phyloP scores from a whole-genome alignment of 2,797 vertebrate species.

The Synanceia verrucosa region DNA sequence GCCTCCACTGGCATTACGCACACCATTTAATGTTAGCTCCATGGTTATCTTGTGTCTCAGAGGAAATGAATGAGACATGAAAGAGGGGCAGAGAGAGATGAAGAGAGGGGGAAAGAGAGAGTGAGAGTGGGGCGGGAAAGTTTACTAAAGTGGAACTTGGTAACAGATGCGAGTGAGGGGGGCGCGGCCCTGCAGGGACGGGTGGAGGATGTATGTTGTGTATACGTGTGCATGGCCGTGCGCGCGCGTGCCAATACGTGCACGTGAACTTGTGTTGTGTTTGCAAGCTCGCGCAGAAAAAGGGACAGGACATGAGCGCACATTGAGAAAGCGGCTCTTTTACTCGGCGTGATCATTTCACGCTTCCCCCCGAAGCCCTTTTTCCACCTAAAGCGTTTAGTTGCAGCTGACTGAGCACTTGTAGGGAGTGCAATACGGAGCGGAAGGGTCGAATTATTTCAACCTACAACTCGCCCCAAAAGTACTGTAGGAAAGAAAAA shows the following conservation, averaged over 20 bases:
- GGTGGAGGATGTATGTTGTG: slow-evolving; percentile 84
- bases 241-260: slow-evolving; percentile 10
- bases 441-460: slow-evolving; percentile 99
- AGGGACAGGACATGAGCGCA: slow-evolving; percentile 92
- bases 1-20: slow-evolving; percentile 16
- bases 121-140: slow-evolving; percentile 64
- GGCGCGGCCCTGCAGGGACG: slow-evolving; percentile 76
- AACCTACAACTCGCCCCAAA: slow-evolving; percentile 87
- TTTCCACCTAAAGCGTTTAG: slow-evolving; percentile 99
- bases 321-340: slow-evolving; percentile 93
- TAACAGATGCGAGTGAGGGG: slow-evolving; percentile 82
- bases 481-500: slow-evolving; percentile 71
- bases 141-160: slow-evolving; percentile 79
- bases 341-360: slow-evolving; percentile 96
- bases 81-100: slow-evolving; percentile 13
- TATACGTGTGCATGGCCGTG: slow-evolving; percentile 6
- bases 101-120: slow-evolving; percentile 8
- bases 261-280: slow-evolving; percentile 29
- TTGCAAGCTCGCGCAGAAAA: slow-evolving; percentile 50
- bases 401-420: slow-evolving; percentile 99
- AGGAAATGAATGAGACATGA: slow-evolving; percentile 51
- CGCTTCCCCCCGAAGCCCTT: slow-evolving; percentile 93
- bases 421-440: slow-evolving; percentile 94
- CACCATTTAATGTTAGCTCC: background rate
- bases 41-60: slow-evolving; percentile 10